phyloP scores from a whole-genome alignment of 2,113 vertebrate species.

The Hippocampus guttulatus region DNA sequence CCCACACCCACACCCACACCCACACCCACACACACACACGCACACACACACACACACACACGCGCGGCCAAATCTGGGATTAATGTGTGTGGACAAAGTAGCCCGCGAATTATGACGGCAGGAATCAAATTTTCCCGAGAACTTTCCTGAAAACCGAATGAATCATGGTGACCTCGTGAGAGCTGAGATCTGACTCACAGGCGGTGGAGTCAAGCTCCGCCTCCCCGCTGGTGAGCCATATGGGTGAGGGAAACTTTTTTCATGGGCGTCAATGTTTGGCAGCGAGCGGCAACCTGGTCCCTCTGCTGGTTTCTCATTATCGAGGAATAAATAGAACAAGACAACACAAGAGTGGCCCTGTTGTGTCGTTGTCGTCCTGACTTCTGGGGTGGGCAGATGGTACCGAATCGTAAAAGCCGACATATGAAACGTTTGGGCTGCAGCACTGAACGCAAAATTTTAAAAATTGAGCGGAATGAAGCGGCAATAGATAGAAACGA shows the following conservation, averaged over 20 bases:
- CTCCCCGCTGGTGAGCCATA: constrained; percentile 66
- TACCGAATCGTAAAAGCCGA: constrained; percentile 60
- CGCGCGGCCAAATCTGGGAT: constrained; percentile 29
- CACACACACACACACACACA: constrained; percentile 26
- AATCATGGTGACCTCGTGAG: neutral
- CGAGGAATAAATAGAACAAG: constrained; percentile 75
- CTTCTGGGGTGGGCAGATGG: constrained; percentile 71
- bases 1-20: neutral
- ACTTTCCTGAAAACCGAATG: neutral
- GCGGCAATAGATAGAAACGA: neutral
- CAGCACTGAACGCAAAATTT: constrained; percentile 39
- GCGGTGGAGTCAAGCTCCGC: constrained; percentile 53
- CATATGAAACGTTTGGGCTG: constrained; percentile 54
- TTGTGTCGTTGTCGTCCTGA: constrained; percentile 65
- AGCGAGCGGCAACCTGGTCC: constrained; percentile 55
- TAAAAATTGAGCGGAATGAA: constrained; percentile 29
- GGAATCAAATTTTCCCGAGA: constrained; percentile 14
- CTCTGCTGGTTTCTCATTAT: constrained; percentile 72
- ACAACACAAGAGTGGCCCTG: constrained; percentile 64
- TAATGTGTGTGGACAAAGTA: constrained; percentile 33
- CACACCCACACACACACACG: constrained; percentile 27
- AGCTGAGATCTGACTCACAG: constrained; percentile 33
- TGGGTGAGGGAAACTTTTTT: constrained; percentile 62
- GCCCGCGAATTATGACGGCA: constrained; percentile 36
- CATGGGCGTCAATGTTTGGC: constrained; percentile 53